Evolutionary conservation across 2,888 invertebrate genomes (phyloP).

Genomic region (Sphaeridia pumilis): DNA sequence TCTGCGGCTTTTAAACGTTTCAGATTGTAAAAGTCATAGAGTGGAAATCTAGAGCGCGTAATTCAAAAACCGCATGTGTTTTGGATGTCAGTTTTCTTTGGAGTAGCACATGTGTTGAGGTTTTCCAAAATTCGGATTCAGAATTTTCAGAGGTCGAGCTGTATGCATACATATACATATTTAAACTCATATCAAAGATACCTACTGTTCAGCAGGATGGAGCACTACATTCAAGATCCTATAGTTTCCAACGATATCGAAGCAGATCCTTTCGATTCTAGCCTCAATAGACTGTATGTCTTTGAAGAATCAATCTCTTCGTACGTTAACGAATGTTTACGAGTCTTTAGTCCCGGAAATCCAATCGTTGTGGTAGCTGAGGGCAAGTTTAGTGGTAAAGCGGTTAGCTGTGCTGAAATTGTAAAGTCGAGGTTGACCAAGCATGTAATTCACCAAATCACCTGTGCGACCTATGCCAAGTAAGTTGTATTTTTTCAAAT

Average conservation of each 20-base stretch:
- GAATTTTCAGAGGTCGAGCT: too few relatives aligned
- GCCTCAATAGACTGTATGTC: background rate
- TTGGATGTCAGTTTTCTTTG: too few relatives aligned
- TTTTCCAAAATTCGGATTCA: too few relatives aligned
- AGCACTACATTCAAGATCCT: constrained; percentile 8
- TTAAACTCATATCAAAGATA: too few relatives aligned
- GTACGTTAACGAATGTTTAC: background rate
- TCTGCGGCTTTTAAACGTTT: too few relatives aligned
- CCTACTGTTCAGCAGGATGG: constrained; percentile 5
- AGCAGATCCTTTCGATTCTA: constrained; percentile 2
- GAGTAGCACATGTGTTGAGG: too few relatives aligned
- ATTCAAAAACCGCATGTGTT: too few relatives aligned
- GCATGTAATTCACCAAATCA: constrained; percentile 8
- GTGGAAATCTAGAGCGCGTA: too few relatives aligned
- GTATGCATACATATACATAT: too few relatives aligned
- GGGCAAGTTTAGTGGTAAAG: constrained; percentile 7
- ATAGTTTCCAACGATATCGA: constrained; percentile 6
- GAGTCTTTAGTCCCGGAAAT: background rate
- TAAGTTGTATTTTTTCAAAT: background rate
- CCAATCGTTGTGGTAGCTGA: constrained; percentile 8
- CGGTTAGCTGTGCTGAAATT: constrained; percentile 12
- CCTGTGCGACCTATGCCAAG: constrained; percentile 3
- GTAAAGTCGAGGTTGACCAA: constrained; percentile 10
- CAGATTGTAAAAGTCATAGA: too few relatives aligned
- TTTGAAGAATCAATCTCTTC: background rate